Conservation (phyloP, 2,113 vertebrate genomes). For the Centropus bengalensis region DNA sequence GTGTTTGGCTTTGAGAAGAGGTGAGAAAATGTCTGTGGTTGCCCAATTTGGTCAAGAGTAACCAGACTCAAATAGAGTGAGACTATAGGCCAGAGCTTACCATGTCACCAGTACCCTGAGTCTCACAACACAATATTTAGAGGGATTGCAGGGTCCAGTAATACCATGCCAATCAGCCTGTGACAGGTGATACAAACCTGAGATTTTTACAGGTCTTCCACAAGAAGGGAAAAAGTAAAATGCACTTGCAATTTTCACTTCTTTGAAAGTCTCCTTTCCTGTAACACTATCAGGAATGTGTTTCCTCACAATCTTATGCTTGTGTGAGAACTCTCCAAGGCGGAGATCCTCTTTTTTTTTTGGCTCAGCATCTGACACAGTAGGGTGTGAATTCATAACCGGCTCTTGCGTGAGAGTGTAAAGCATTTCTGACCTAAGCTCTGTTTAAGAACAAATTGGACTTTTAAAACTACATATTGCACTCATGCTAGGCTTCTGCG, state of each 20-base stretch:
- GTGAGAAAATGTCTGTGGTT: background rate
- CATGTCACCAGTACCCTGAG: background rate
- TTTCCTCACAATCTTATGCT: background rate
- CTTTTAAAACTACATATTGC: background rate
- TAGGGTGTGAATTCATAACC: background rate
- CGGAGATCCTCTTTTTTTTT: background rate
- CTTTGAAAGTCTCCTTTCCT: background rate
- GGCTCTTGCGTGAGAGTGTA: background rate
- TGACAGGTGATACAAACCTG: background rate
- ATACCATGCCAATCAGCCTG: background rate
- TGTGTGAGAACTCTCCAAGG: background rate
- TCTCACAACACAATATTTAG: background rate
- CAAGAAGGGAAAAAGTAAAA: background rate
- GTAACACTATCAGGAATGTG: background rate
- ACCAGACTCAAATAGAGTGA: background rate
- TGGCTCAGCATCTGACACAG: background rate
- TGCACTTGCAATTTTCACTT: background rate
- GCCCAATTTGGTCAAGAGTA: background rate
- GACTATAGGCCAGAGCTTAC: background rate
- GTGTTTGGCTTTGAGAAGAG: background rate
- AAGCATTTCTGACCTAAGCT: background rate
- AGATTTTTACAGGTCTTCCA: background rate
- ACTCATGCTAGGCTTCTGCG: background rate
- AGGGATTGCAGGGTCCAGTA: background rate
- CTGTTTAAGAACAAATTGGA: background rate